Evolutionary conservation across 2,888 invertebrate species (phyloP).

Genomic region (Spatulosminthurus flaviceps): DNA sequence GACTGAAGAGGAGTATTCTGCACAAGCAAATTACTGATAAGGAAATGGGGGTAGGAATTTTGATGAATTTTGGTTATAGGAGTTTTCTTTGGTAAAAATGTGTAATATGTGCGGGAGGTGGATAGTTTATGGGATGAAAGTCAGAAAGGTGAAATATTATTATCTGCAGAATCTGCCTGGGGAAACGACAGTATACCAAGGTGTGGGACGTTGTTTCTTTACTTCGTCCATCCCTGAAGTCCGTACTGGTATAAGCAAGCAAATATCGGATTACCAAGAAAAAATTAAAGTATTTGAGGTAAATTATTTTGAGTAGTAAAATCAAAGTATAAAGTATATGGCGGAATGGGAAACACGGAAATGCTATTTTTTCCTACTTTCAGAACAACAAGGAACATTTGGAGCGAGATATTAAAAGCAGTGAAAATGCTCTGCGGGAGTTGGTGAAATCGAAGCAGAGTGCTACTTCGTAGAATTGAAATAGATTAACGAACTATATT

Average conservation of each 20-base stretch:
- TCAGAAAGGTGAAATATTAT: not conserved
- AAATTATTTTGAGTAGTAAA: not conserved
- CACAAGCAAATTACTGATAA: conserved; percentile 78
- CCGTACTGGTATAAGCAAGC: conserved; percentile 72
- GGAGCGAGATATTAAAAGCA: conserved; percentile 82
- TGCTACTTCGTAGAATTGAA: conserved; percentile 37
- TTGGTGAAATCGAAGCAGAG: conserved; percentile 76
- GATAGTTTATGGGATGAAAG: no score
- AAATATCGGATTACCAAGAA: conserved; percentile 69
- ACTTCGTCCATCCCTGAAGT: conserved; percentile 75
- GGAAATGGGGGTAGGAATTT: conserved; percentile 67
- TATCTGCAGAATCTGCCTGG: conserved; percentile 70
- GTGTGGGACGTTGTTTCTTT: conserved; percentile 86
- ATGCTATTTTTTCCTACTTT: not conserved
- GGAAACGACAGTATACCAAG: conserved; percentile 79
- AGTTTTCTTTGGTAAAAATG: no score
- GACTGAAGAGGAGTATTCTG: conserved; percentile 74
- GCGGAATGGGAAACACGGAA: no score
- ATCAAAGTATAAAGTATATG: no score
- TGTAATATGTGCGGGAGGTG: no score
- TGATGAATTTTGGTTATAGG: no score
- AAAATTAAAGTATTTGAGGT: conserved; percentile 76
- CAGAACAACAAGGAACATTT: conserved; percentile 77
- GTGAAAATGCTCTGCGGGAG: conserved; percentile 85
- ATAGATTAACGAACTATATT: not conserved